Base-by-base conservation (phyloP, 2,797 vertebrate species). In the Fistularia commersonii region DNA sequence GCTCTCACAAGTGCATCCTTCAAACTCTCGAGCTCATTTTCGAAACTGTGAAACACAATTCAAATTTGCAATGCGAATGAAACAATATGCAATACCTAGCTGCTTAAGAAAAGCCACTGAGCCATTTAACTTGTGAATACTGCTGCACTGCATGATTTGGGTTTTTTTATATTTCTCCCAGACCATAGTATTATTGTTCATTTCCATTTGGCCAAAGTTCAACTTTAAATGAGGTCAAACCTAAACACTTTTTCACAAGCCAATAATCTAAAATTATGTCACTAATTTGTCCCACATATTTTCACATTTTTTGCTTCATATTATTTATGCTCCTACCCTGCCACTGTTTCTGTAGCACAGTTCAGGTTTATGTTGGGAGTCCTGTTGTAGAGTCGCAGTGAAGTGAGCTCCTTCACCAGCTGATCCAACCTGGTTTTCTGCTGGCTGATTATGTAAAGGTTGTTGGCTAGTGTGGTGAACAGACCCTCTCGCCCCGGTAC, bases 371-470 rank as follows among this genome's bases (percentile, higher is more conserved):
- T 6, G 41, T 51, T 41, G 14, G 68, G 51, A 37, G 74, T 83
- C 51, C 89, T 93, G 70, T 90, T 96, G 66, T 98, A 98, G 9
- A 98, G 90, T 3, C 90, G 90, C 44, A 99, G 91, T 37, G 91
- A 89, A 51, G 93, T 90, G 43, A 99, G 89, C 32, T 90, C 89
- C 51, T 90, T 89, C 43, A 93, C 72, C 23, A 98, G 70, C 33
- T 90, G 88, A 5, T 93, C 92, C 51, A 99, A 61, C 12, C 91
- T 89, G 79, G 92, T 93, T 79, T 92, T 93, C 86, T 98, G 95
- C 71, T 98, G 94, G 80, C 89, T 95, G 81, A 99, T 98, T 72
- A 99, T 98, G 52, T 93, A 95, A 43, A 91, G 84, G 71, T 99
- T 94, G 64, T 97, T 98, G 51, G 94, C 90, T 48, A 99, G 85